phyloP scores from a whole-genome alignment of 2,113 vertebrate genomes.

The Numenius arquata region DNA sequence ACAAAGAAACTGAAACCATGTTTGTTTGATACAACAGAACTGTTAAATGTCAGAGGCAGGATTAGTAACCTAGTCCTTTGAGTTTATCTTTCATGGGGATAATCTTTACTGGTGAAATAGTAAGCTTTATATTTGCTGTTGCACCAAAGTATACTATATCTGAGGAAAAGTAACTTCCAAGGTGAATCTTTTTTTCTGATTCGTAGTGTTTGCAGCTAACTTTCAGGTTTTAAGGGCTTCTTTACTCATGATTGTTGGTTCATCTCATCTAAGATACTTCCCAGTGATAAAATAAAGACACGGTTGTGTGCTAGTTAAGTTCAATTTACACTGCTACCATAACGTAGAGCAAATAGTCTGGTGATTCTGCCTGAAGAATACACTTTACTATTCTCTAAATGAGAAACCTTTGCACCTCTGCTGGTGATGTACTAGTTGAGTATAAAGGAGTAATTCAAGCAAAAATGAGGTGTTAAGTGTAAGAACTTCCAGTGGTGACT shows the following conservation, averaged over 20 bases:
- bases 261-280: background rate
- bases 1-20: background rate
- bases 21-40: background rate
- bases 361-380: background rate
- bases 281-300: background rate
- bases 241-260: background rate
- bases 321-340: background rate
- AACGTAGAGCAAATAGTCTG: background rate
- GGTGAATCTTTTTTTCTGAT: background rate
- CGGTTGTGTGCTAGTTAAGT: background rate
- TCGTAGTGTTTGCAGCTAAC: background rate
- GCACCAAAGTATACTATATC: background rate
- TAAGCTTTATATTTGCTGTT: background rate
- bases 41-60: constrained; percentile 2
- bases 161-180: background rate
- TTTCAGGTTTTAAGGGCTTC: background rate
- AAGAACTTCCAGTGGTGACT: background rate
- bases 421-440: background rate
- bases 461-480: background rate
- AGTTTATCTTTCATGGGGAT: background rate
- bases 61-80: background rate
- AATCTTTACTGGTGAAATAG: background rate
- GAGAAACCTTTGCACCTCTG: background rate
- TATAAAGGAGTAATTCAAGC: background rate
- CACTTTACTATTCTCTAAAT: background rate